phyloP scores from a whole-genome alignment of 2,888 invertebrate species.

The Odontocerum albicorne region DNA sequence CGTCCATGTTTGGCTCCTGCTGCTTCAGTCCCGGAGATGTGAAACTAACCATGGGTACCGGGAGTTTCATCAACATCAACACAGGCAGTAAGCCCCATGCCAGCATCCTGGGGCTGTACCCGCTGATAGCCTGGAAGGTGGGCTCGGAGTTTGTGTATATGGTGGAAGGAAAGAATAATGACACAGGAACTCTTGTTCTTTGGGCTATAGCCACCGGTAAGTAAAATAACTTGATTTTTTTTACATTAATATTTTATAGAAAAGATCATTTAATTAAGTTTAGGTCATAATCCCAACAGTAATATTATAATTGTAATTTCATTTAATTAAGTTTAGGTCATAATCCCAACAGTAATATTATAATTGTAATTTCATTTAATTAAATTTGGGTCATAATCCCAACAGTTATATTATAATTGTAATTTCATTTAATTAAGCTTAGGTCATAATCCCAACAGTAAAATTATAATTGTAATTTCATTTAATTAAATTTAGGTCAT shows the following conservation, averaged over 20 bases:
- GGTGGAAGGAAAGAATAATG: conserved; percentile 85
- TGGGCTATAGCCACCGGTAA: conserved; percentile 79
- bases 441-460: no score
- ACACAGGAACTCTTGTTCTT: conserved; percentile 83
- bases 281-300: no score
- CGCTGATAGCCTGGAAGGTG: conserved; percentile 84
- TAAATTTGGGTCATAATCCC: no score
- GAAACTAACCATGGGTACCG: conserved; percentile 90
- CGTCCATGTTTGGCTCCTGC: conserved; percentile 86
- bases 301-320: no score
- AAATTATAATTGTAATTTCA: no score
- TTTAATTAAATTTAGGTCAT: no score
- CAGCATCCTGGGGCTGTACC: conserved; percentile 84
- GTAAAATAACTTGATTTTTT: conserved; percentile 29
- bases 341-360: no score
- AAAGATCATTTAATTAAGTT: conserved; percentile 68
- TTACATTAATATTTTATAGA: no score
- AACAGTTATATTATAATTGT: no score
- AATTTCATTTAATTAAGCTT: no score
- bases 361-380: no score
- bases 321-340: no score
- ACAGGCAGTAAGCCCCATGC: conserved; percentile 77
- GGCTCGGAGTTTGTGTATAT: conserved; percentile 62
- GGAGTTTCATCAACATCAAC: conserved; percentile 85
- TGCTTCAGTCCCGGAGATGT: conserved; percentile 77